These are phyloP conservation scores for Dasysyrphus albostriatus DNA, from an alignment of 2,888 invertebrate species.

Conservation along the genomic window DNA sequence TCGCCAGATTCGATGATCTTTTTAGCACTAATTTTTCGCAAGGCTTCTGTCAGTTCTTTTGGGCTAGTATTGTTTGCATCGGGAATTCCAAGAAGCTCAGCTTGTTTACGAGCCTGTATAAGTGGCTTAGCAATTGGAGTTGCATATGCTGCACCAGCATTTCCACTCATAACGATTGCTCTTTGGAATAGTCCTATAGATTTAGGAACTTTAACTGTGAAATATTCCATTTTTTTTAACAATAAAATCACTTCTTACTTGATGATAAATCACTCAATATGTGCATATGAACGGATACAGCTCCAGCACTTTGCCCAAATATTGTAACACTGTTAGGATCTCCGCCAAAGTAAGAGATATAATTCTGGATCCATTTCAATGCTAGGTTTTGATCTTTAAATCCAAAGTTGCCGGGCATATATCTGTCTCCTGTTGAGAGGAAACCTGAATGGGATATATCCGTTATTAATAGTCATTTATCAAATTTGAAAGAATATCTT, in stretches of 20 bases:
- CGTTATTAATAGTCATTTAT: too few species aligned
- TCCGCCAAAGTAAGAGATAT: conserved; percentile 84
- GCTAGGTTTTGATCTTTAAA: conserved; percentile 85
- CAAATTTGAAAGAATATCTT: too few species aligned
- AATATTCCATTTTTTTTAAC: neutral
- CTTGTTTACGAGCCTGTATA: conserved; percentile 82
- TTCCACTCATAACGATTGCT: conserved; percentile 84
- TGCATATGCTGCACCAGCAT: conserved; percentile 83
- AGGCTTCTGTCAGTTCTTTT: conserved; percentile 81
- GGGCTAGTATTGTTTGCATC: conserved; percentile 79
- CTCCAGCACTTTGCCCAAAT: conserved; percentile 85
- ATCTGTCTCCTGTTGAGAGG: conserved; percentile 84
- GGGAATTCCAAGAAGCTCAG: conserved; percentile 82
- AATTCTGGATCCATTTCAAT: conserved; percentile 84
- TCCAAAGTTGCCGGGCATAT: conserved; percentile 84
- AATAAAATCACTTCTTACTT: conserved; percentile 76
- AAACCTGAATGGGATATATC: conserved; percentile 83
- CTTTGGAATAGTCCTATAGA: conserved; percentile 82
- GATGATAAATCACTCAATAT: conserved; percentile 83
- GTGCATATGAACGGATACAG: conserved; percentile 84
- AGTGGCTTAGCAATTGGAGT: conserved; percentile 77
- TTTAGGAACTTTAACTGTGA: neutral
- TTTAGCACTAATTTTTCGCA: conserved; percentile 82
- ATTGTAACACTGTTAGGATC: conserved; percentile 83
- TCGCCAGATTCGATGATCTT: conserved; percentile 83